A percentile compares a stretch with the other conserved stretches of the same genome.
Evolutionary conservation across 2,113 vertebrate species (phyloP).

Genomic region (Cnemophilus loriae): DNA sequence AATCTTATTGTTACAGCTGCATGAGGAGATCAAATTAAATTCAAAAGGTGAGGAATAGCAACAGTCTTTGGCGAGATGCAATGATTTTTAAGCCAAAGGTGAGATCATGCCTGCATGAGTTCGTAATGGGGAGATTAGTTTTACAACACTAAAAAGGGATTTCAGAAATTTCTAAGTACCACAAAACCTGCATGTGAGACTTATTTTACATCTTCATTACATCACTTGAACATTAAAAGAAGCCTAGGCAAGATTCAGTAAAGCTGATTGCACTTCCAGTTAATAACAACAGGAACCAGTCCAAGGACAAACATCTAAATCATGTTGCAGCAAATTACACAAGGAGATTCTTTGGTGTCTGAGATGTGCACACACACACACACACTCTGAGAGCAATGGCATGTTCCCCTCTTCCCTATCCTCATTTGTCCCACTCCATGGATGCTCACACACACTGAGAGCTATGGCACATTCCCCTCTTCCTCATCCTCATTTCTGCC

Average conservation of each 20-base stretch:
- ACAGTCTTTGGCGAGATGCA: neutral
- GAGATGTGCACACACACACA: neutral
- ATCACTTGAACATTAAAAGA: neutral
- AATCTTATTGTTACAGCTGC: neutral
- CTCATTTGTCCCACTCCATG: neutral
- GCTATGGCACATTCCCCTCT: too few species aligned
- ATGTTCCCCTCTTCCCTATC: too few species aligned
- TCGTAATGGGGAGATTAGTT: neutral
- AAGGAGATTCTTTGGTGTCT: neutral
- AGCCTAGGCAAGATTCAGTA: neutral
- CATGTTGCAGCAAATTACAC: neutral
- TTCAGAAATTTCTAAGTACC: neutral
- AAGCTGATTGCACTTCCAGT: neutral
- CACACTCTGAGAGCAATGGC: neutral
- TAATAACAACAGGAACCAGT: neutral
- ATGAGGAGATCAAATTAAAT: constrained; percentile 12
- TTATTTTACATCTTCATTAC: constrained; percentile 16
- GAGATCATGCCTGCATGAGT: neutral
- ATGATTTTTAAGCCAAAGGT: constrained; percentile 46
- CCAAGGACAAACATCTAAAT: constrained; percentile 33
- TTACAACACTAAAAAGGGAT: neutral
- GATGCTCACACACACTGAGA: neutral
- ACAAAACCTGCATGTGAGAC: neutral
- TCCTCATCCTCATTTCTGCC: too few species aligned
- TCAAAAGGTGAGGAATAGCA: constrained; percentile 36